Base-by-base conservation (phyloP, 2,797 vertebrate genomes). In the Oreochromis grahami region DNA sequence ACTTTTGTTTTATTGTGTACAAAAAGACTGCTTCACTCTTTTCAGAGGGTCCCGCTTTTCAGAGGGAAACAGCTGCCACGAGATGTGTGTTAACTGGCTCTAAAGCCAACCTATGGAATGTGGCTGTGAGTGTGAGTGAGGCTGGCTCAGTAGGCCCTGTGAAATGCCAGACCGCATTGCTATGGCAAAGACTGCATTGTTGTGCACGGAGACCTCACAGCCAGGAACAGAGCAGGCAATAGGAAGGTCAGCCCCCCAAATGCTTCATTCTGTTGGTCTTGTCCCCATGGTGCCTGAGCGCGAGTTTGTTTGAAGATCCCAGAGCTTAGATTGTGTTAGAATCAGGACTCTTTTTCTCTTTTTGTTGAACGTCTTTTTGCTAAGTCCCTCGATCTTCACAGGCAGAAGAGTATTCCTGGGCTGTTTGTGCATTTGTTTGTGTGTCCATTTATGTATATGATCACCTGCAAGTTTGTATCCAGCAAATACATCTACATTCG, bases 251-350 rank as follows among this genome's bases (percentile, higher is more conserved):
- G 96, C 96, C 96, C 95, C 95, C 96, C 95, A 96, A 94, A 96
- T 96, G 79, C 95, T 95, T 97, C 94, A 87, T 96, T 97, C 96
- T 95, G 95, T 96, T 94, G 96, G 94, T 94, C 10, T 70, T 93
- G 96, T 98, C 97, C 96, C 97, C 97, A 97, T 97, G 98, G 97
- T 95, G 96, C 97, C 96, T 34, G 87, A 86, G 81, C 89, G 84
- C 14, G 86, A 94, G 96, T 97, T 97, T 98, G 96, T 99, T 98
- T 98, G 97, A 97, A 95, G 97, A 99, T 98, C 98, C 98, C 98
- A 99, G 98, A 97, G 92, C 96, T 91, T 3, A 76, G 93, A 96
- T 97, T 97, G 96, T 97, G 93, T 92, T 87, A 87, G 83, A 82
- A 85, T 91, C 95, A 92, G 4, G 89, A 96, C 93, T 94, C 83